Conservation (phyloP, 2,888 invertebrate species). For the Macaria notata region DNA sequence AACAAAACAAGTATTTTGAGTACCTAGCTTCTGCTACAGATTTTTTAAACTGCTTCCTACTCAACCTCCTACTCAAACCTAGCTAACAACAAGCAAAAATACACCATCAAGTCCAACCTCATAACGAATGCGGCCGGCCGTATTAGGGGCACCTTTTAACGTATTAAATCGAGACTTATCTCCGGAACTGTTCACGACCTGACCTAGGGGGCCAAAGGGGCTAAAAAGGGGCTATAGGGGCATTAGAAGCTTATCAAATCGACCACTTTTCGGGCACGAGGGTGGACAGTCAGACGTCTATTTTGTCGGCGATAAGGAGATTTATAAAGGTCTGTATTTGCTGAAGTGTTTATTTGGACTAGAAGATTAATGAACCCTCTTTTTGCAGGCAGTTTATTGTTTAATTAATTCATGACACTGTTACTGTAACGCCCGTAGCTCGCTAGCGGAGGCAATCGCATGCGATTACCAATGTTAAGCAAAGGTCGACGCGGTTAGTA, state of each 20-base stretch:
- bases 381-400: too few relatives aligned
- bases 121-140: conserved; percentile 76
- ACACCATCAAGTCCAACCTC: conserved; percentile 49
- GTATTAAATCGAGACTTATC: conserved; percentile 78
- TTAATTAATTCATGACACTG: too few relatives aligned
- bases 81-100: conserved; percentile 44
- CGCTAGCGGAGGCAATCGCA: too few relatives aligned
- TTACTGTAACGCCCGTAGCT: too few relatives aligned
- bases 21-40: too few relatives aligned
- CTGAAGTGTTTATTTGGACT: conserved; percentile 18
- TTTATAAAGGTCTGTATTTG: conserved; percentile 20
- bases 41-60: too few relatives aligned
- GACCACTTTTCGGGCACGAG: conserved; percentile 61
- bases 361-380: background rate
- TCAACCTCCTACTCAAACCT: background rate
- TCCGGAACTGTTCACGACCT: conserved; percentile 62
- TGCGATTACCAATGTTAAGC: too few relatives aligned
- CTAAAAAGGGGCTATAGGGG: conserved; percentile 29
- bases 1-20: too few relatives aligned
- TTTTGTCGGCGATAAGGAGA: conserved; percentile 39
- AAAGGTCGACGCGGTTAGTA: too few relatives aligned
- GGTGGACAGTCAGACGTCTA: conserved; percentile 49
- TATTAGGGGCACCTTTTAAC: conserved; percentile 79
- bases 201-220: conserved; percentile 50
- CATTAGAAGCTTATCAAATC: conserved; percentile 50